Base-by-base conservation (phyloP, 2,888 invertebrate species). In the Arrhopalites spinosus region DNA sequence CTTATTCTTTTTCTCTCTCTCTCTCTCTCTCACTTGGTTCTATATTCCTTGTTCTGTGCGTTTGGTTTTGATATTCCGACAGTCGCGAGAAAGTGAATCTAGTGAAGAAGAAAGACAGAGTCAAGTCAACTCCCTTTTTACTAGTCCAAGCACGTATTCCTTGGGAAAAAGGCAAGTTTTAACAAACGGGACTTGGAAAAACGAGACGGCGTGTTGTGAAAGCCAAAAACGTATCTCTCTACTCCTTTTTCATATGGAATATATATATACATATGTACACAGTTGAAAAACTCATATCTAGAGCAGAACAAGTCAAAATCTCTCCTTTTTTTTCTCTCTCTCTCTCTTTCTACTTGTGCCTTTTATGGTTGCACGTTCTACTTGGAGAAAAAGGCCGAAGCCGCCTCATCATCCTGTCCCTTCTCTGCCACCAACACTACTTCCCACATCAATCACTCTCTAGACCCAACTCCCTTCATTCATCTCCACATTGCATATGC, bases 181-280 rank as follows among this genome's bases (percentile, higher is more conserved):
- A 79, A 81, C 78, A 81, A 81, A 81, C 81, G 81, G 78, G 71
- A 69, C 75, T 74, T 77, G 69, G 53, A 78, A 78, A 78, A 81
- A 79, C 77, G 78, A 78, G 75, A 68, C 75, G 77, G 77, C 73
- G 64, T 76, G 66, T 20, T 67, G 43, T 45, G 68, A 68, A 47
- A 81, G 78, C 61, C 77, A 75, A 75, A 76, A n/a, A n/a, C n/a
- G n/a, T n/a, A n/a, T n/a, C n/a, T n/a, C n/a, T n/a, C n/a, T n/a
- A 17, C 53, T 53, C 7, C 27, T 29, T 30, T 25, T 63, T 15
- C 29, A 63, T 23, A 63, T 15, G 25, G n/a, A 8, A 50, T 50
- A 50, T 50, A 50, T 50, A 17, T 50, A 50, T 17, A 50, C 15
- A 17, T 50, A 50, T 50, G 50, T 2, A 50, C 36, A 36, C 36